These are phyloP conservation scores for Sepiola atlantica DNA, from an alignment of 2,888 invertebrate genomes.

Conservation along the genomic window DNA sequence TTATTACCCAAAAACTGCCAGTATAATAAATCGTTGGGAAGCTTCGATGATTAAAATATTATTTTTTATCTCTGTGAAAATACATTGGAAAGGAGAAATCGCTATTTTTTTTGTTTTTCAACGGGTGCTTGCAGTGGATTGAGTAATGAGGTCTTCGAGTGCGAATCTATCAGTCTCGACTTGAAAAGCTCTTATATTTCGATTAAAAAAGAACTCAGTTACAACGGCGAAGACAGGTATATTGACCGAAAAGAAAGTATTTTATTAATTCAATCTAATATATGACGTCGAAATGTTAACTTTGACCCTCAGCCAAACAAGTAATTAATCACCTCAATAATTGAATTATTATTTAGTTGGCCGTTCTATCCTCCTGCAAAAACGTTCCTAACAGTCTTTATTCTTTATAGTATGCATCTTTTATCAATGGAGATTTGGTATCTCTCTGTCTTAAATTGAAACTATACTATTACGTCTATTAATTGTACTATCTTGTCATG, in stretches of 20 bases:
- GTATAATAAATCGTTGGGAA: not conserved
- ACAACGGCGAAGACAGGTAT: not conserved
- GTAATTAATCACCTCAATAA: too few species aligned
- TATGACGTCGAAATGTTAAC: not conserved
- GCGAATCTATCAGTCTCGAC: conserved; percentile 1
- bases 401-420: too few species aligned
- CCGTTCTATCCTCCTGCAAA: too few species aligned
- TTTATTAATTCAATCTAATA: not conserved
- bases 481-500: too few species aligned
- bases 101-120: not conserved
- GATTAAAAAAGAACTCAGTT: conserved; percentile 24
- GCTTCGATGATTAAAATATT: not conserved
- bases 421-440: too few species aligned
- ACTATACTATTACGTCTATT: too few species aligned
- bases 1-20: too few species aligned
- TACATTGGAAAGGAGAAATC: not conserved
- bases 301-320: too few species aligned
- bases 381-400: too few species aligned
- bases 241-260: not conserved
- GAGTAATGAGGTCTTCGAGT: not conserved
- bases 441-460: too few species aligned
- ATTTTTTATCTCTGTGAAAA: not conserved
- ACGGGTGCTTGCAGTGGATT: not conserved
- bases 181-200: not conserved
- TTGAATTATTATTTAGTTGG: too few species aligned